These are phyloP conservation scores for Trachelus iudaicus DNA, from an alignment of 2,888 invertebrate genomes.

Conservation along the genomic window DNA sequence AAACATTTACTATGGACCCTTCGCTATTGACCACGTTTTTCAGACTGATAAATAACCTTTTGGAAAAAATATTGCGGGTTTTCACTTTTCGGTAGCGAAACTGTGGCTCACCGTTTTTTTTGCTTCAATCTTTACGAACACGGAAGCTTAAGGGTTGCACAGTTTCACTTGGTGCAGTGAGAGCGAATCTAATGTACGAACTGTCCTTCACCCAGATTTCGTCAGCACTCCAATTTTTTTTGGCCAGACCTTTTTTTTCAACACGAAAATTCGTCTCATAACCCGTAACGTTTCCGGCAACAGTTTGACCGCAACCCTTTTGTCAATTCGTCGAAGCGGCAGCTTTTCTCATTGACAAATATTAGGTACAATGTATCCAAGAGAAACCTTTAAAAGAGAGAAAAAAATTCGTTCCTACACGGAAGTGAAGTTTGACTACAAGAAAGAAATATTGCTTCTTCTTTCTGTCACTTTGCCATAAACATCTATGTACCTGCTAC, in stretches of 20 bases:
- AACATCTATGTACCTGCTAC: too few species aligned
- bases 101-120: neutral
- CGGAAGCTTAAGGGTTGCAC: neutral
- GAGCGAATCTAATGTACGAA: neutral
- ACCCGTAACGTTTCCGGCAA: conserved; percentile 46
- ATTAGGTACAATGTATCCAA: neutral
- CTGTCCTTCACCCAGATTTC: conserved; percentile 38
- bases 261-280: neutral
- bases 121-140: neutral
- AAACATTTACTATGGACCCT: too few species aligned
- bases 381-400: conserved; percentile 7
- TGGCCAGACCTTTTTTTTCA: conserved; percentile 1
- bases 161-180: neutral
- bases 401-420: conserved; percentile 26
- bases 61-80: conserved; percentile 14
- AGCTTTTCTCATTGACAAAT: neutral
- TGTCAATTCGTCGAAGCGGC: neutral
- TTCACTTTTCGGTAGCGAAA: conserved; percentile 35
- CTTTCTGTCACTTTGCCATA: too few species aligned
- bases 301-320: conserved; percentile 52
- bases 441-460: too few species aligned
- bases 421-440: conserved; percentile 19
- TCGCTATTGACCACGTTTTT: too few species aligned
- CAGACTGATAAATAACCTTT: too few species aligned
- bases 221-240: conserved; percentile 12